A percentile compares a stretch with the other conserved stretches of the same genome.
Conservation (phyloP, 2,797 vertebrate genomes). For the Falco cherrug region DNA sequence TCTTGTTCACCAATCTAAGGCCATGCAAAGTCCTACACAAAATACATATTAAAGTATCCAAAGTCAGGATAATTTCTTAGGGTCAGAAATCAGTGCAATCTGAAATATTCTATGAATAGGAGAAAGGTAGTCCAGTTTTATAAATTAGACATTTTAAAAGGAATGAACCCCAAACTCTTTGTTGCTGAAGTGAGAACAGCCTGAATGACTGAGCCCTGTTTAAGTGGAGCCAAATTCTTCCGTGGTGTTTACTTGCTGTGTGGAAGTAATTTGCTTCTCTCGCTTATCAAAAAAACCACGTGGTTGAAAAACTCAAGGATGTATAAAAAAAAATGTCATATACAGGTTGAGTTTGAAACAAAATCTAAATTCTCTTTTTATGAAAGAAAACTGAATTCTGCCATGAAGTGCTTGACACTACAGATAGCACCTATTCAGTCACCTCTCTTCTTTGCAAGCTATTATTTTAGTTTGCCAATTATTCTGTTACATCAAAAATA, state of each 20-base stretch:
- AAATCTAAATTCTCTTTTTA: background rate
- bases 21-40: background rate
- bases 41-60: background rate
- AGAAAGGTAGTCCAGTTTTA: background rate
- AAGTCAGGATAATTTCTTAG: background rate
- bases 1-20: background rate
- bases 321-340: background rate
- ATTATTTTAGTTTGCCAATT: background rate
- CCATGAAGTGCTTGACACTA: background rate
- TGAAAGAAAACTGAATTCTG: background rate
- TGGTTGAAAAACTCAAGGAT: background rate
- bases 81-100: constrained; percentile 3
- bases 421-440: background rate
- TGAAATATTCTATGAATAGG: background rate
- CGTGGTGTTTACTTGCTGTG: background rate
- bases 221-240: background rate
- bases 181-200: background rate
- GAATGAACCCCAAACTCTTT: background rate
- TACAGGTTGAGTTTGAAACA: background rate
- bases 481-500: background rate
- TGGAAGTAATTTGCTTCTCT: background rate
- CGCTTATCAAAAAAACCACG: background rate
- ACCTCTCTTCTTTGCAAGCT: background rate
- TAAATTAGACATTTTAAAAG: background rate
- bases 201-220: background rate